Base-by-base conservation (phyloP, 2,888 invertebrate genomes). In the Dryobota labecula region DNA sequence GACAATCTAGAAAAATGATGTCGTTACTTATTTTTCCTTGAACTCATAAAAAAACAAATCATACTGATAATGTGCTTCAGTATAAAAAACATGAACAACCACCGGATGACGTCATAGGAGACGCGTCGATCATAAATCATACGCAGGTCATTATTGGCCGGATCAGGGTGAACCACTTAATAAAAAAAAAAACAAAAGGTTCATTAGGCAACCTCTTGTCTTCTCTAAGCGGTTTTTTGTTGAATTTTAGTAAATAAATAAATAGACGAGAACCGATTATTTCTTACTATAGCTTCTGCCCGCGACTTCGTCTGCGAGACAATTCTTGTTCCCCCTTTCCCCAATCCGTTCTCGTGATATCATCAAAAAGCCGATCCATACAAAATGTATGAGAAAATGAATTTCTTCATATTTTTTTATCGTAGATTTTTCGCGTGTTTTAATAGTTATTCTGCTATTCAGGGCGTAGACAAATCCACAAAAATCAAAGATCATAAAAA, bases 101-200 rank as follows among this genome's bases (percentile, higher is more conserved):
- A 54, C 2, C 60, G 64, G 68, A 82, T 78, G 83, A 82, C 83
- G 79, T 73, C 82, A 80, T n/a, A n/a, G 27, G 64, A 68, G 79
- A 78, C 73, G 77, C 24, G 61, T 38, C 67, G 2, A 58, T 69
- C 61, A 80, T 80, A 69, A 80, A 80, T 80, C 79, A 80, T 47
- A 60, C 73, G 70, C 57, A 69, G 65, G 45, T 68, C 68, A 82
- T 80, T 80, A 82, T 80, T 82, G 79, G 73, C 41, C 60, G 63
- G 63, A 64, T 66, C 65, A 47, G 47, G 47, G 20, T 11, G n/a
- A 1, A 7, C 24, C 73, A 66, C 1, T 18, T 11, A 20, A 20
- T 0, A 68, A 13, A 2, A 4, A 9, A n/a, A 9, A 0, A 38
- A 8, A n/a, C 66, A 75, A 45, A 80, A 80, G 70, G 18, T 0